A percentile compares a stretch with the other conserved stretches of the same genome.
Conservation (phyloP, 2,888 invertebrate species). For the Acleris holmiana region DNA sequence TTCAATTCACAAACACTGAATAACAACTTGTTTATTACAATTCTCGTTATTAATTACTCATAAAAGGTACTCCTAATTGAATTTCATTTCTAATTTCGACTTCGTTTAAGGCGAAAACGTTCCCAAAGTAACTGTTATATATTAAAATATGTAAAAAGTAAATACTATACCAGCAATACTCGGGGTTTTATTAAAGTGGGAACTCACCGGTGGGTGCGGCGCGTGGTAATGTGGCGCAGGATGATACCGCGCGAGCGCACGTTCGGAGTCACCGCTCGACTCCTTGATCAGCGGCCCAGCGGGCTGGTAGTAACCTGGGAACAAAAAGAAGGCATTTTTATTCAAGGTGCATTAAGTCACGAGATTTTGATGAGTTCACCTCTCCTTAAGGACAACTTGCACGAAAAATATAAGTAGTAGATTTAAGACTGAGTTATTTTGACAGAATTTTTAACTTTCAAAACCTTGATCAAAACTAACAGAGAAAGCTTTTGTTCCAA, state of each 20-base stretch:
- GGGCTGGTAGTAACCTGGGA: constrained; percentile 95
- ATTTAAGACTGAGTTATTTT: too few species aligned
- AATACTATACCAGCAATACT: neutral
- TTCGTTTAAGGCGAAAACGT: too few species aligned
- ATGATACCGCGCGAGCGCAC: constrained; percentile 77
- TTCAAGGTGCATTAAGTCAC: neutral
- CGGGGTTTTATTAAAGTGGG: constrained; percentile 12
- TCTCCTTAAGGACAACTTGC: too few species aligned
- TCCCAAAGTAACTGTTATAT: too few species aligned
- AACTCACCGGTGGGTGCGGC: constrained; percentile 79
- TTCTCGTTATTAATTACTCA: too few species aligned
- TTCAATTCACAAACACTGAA: too few species aligned
- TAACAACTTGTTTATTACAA: too few species aligned
- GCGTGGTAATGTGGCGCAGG: constrained; percentile 74
- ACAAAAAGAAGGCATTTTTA: constrained; percentile 33
- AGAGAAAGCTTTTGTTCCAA: constrained; percentile 35
- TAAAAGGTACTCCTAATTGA: too few species aligned
- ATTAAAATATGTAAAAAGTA: too few species aligned
- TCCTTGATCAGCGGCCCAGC: constrained; percentile 94
- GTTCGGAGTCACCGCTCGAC: constrained; percentile 74
- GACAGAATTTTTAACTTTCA: too few species aligned
- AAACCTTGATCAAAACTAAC: neutral
- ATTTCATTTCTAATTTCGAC: too few species aligned
- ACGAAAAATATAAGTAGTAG: too few species aligned
- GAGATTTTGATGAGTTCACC: neutral